phyloP scores from a whole-genome alignment of 2,113 vertebrate species.

The Gyps fulvus region DNA sequence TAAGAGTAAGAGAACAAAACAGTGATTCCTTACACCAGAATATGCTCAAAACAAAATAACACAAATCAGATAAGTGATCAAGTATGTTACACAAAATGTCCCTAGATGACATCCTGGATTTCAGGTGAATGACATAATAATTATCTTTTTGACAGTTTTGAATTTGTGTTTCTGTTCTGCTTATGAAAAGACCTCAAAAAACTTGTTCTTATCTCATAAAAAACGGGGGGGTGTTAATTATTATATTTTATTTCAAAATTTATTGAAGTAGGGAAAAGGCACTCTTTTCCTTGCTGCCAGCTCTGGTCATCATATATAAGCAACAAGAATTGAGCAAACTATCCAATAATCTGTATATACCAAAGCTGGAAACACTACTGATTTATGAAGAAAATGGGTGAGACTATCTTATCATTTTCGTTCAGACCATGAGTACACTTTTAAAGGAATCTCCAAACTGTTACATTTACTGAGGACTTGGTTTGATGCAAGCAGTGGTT shows the following conservation, averaged over 20 bases:
- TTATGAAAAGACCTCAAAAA: background rate
- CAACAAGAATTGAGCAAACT: background rate
- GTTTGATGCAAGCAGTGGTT: background rate
- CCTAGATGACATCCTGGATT: background rate
- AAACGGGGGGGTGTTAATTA: accelerated
- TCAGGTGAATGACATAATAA: background rate
- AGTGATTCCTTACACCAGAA: background rate
- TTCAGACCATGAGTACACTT: background rate
- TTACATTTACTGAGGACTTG: background rate
- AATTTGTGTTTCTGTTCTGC: background rate
- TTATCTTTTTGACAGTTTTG: background rate
- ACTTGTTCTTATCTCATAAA: background rate
- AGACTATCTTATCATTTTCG: background rate
- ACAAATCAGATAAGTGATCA: background rate
- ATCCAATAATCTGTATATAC: background rate
- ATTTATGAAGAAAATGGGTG: background rate
- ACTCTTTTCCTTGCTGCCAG: background rate
- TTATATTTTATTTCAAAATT: background rate
- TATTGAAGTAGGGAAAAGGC: background rate
- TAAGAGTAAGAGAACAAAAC: background rate
- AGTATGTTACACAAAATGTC: background rate
- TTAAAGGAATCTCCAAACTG: background rate
- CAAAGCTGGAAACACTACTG: background rate
- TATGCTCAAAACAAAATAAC: background rate
- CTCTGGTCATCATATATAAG: background rate